Evolutionary conservation across 2,113 vertebrate species (phyloP).

Genomic region (Zapornia atra): DNA sequence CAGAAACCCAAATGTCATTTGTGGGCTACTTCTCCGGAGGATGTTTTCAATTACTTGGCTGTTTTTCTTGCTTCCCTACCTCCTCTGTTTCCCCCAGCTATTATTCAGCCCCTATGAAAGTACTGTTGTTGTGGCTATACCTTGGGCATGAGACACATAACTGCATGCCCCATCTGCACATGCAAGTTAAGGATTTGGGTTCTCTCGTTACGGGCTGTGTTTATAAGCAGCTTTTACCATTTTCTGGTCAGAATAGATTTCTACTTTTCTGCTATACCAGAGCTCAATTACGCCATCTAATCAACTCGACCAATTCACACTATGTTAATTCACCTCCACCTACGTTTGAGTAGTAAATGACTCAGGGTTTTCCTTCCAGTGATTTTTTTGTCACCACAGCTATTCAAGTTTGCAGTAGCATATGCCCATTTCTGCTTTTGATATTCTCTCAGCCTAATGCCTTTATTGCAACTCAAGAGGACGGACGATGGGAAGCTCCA

Average conservation of each 20-base stretch:
- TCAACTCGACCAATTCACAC: neutral
- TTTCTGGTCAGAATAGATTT: neutral
- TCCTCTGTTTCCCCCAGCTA: neutral
- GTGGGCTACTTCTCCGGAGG: neutral
- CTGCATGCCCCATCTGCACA: neutral
- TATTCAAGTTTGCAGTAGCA: constrained; percentile 9
- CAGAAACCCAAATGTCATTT: neutral
- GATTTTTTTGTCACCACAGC: neutral
- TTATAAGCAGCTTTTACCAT: constrained; percentile 8
- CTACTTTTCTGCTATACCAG: neutral
- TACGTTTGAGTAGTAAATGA: neutral
- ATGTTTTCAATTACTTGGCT: constrained; percentile 41
- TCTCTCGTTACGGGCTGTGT: constrained; percentile 5
- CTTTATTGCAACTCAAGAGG: neutral
- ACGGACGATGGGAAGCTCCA: neutral
- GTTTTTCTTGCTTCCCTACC: neutral
- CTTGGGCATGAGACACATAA: neutral
- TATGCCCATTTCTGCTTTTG: neutral
- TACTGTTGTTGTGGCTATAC: constrained; percentile 25
- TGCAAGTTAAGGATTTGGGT: constrained; percentile 4
- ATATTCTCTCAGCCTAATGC: neutral
- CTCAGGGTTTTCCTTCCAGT: neutral
- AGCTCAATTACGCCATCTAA: constrained; percentile 8
- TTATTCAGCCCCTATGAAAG: neutral
- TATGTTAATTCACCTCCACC: neutral